Percentiles rank a stretch among this genome's conserved stretches.
Conservation (phyloP, 2,113 vertebrate species). For the Heliornis fulica region DNA sequence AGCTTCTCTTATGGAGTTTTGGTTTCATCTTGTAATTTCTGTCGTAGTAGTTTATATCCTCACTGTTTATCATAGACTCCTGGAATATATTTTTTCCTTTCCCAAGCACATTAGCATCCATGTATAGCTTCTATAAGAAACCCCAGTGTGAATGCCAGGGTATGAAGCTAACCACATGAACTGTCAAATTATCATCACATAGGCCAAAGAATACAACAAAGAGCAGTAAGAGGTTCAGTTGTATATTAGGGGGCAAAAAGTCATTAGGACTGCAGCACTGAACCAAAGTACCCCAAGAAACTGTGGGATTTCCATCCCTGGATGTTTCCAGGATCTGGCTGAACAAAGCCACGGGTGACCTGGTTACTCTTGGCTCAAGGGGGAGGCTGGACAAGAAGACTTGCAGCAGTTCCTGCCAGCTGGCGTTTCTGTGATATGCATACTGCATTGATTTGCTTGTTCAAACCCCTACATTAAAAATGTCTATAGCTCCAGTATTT, state of each 20-base stretch:
- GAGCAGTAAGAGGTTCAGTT: not conserved
- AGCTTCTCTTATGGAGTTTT: not conserved
- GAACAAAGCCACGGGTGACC: conserved; percentile 33
- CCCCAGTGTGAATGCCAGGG: not conserved
- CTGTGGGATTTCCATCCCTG: not conserved
- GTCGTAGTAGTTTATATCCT: not conserved
- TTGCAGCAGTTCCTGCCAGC: not conserved
- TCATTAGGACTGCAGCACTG: not conserved
- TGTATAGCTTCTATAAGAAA: not conserved
- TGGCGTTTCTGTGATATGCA: not conserved
- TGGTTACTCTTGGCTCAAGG: not conserved
- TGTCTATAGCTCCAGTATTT: not conserved
- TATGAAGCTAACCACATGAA: not conserved
- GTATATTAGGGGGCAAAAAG: not conserved
- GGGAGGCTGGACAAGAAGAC: not conserved
- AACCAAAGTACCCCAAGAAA: not conserved
- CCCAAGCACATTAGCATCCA: not conserved
- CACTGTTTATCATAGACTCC: not conserved
- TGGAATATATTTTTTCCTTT: not conserved
- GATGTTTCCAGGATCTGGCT: not conserved
- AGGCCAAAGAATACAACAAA: not conserved
- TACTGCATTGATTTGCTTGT: not conserved
- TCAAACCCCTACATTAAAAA: not conserved
- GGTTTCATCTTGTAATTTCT: not conserved
- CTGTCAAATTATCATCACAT: not conserved